Conservation (phyloP, 1,140 invertebrate genomes). For the Melipona quadrifasciata region DNA sequence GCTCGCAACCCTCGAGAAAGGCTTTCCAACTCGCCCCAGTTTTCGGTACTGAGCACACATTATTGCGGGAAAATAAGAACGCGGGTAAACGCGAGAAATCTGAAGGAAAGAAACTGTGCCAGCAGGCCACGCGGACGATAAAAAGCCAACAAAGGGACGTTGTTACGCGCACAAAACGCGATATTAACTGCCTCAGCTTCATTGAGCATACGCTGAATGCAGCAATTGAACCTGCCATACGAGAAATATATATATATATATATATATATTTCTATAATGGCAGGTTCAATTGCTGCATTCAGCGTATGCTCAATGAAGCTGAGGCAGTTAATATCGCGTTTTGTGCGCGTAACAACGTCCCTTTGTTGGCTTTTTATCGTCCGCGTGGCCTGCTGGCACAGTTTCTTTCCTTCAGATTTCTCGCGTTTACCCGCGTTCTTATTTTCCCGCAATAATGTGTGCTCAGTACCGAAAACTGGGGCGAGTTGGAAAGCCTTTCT, state of each 20-base stretch:
- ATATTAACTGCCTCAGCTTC: slow-evolving; percentile 32
- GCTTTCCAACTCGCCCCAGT: not conserved
- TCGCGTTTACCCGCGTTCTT: not conserved
- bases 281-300: slow-evolving; percentile 58
- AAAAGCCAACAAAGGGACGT: slow-evolving; percentile 16
- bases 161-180: not conserved
- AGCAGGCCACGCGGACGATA: not conserved
- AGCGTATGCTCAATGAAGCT: slow-evolving; percentile 32
- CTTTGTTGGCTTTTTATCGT: slow-evolving; percentile 1
- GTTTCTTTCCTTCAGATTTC: not conserved
- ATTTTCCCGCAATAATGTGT: not conserved
- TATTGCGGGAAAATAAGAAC: not conserved
- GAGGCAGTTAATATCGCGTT: slow-evolving; percentile 13
- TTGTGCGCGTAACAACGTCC: slow-evolving; percentile 5
- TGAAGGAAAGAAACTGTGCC: not conserved
- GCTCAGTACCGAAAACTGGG: not conserved
- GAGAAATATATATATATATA: slow-evolving; percentile 32
- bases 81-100: not conserved
- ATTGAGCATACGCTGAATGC: slow-evolving; percentile 32
- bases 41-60: not conserved
- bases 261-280: slow-evolving; percentile 14
- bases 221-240: slow-evolving; percentile 63
- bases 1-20: not conserved
- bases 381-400: slow-evolving; percentile 3
- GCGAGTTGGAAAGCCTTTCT: not conserved